These are phyloP conservation scores for Caiman crocodilus DNA, from an alignment of 2,797 vertebrate genomes.

Conservation along the genomic window DNA sequence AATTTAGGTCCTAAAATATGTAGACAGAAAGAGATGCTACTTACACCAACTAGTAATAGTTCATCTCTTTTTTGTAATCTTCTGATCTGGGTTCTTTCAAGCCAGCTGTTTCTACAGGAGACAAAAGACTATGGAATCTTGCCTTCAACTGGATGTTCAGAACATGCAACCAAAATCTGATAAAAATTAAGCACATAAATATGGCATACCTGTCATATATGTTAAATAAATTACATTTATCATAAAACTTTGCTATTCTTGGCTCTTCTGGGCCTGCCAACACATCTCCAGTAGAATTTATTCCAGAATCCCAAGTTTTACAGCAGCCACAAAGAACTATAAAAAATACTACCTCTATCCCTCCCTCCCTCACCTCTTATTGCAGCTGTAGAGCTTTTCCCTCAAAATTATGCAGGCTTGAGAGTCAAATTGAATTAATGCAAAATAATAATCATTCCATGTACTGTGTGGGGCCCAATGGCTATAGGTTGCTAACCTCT, in stretches of 20 bases:
- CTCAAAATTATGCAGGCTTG: neutral
- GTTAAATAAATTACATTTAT: neutral
- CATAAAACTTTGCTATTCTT: neutral
- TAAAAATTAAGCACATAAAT: neutral
- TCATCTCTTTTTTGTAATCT: slow-evolving; percentile 11
- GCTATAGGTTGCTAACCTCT: too few species aligned
- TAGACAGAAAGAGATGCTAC: neutral
- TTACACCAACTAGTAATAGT: neutral
- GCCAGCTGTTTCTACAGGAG: neutral
- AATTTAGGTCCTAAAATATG: neutral
- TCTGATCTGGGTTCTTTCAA: neutral
- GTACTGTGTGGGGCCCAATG: too few species aligned
- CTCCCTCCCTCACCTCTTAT: neutral
- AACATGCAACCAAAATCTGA: neutral
- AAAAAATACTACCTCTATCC: neutral
- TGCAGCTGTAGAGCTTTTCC: neutral
- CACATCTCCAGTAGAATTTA: neutral
- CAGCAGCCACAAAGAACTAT: neutral
- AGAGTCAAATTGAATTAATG: neutral
- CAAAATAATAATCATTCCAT: too few species aligned
- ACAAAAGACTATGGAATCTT: neutral
- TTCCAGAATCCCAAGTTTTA: neutral
- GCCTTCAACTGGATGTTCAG: neutral
- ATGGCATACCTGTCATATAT: neutral
- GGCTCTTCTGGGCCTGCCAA: neutral